These are phyloP conservation scores for Huso huso DNA, from an alignment of 2,797 vertebrate genomes.

Conservation along the genomic window DNA sequence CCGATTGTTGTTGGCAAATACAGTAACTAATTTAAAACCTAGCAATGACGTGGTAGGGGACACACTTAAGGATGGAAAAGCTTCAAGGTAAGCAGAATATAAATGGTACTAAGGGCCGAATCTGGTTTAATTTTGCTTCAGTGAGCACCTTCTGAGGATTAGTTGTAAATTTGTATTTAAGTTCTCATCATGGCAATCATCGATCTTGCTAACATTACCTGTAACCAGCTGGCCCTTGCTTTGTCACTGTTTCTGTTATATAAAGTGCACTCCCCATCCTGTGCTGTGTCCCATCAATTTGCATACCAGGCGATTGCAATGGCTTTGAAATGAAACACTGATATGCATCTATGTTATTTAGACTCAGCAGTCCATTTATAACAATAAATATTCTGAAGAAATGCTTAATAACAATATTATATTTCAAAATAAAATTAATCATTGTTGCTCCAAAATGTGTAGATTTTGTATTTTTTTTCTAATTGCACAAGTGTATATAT, in stretches of 20 bases:
- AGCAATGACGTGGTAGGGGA: constrained; percentile 48
- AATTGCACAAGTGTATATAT: too few relatives aligned
- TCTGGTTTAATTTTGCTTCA: constrained; percentile 22
- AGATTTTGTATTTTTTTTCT: too few relatives aligned
- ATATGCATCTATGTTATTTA: constrained; percentile 46
- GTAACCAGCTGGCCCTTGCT: constrained; percentile 30
- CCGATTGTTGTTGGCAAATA: neutral
- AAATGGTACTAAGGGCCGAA: constrained; percentile 44
- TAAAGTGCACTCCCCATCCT: constrained; percentile 16
- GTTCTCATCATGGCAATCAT: constrained; percentile 27
- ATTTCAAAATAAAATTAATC: constrained; percentile 57
- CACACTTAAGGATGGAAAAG: constrained; percentile 19
- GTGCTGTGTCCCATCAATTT: constrained; percentile 8
- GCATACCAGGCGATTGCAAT: constrained; percentile 20
- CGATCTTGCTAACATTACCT: constrained; percentile 24
- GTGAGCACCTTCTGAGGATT: constrained; percentile 25
- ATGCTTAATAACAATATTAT: constrained; percentile 54
- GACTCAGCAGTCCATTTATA: constrained; percentile 44
- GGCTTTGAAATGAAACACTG: constrained; percentile 38
- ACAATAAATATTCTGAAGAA: constrained; percentile 23
- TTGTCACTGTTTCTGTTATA: constrained; percentile 49
- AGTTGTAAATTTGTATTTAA: constrained; percentile 26
- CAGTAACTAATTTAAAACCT: constrained; percentile 21
- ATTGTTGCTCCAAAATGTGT: neutral
- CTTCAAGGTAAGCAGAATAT: constrained; percentile 26